Conservation (phyloP, 2,888 invertebrate genomes). For the Callinectes sapidus region DNA sequence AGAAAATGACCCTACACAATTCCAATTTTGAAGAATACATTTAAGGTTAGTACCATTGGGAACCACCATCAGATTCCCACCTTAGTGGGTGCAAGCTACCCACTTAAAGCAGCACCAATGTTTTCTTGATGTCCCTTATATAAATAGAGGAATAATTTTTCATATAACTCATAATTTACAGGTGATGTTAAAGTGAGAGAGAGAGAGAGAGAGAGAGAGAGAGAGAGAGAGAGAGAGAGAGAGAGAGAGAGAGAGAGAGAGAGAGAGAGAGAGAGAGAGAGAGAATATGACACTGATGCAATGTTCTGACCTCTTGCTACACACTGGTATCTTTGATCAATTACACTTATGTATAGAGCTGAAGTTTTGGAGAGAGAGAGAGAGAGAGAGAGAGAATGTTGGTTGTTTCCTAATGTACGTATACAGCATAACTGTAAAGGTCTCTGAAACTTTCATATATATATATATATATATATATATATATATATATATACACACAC, state of each 20-base stretch:
- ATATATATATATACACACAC: too few relatives aligned
- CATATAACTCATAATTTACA: slow-evolving; percentile 14
- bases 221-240: not conserved
- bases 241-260: not conserved
- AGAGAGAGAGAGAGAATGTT: too few relatives aligned
- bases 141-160: not conserved
- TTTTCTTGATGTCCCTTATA: slow-evolving; percentile 6
- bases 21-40: slow-evolving; percentile 48
- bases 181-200: not conserved
- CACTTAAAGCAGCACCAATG: not conserved
- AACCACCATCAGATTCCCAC: slow-evolving; percentile 37
- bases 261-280: not conserved
- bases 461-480: too few relatives aligned
- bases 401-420: too few relatives aligned
- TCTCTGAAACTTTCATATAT: too few relatives aligned
- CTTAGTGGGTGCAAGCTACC: not conserved
- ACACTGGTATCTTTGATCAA: not conserved
- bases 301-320: slow-evolving; percentile 31
- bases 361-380: not conserved
- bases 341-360: not conserved
- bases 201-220: slow-evolving; percentile 1
- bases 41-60: slow-evolving; percentile 41
- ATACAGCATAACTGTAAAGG: too few relatives aligned
- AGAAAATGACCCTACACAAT: slow-evolving; percentile 49
- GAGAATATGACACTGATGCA: not conserved